Evolutionary conservation across 35 echinoderm and acorn worm species (phyloP), one percentile per base, ranked within the genome.

Genomic region (Amphiura filiformis): DNA sequence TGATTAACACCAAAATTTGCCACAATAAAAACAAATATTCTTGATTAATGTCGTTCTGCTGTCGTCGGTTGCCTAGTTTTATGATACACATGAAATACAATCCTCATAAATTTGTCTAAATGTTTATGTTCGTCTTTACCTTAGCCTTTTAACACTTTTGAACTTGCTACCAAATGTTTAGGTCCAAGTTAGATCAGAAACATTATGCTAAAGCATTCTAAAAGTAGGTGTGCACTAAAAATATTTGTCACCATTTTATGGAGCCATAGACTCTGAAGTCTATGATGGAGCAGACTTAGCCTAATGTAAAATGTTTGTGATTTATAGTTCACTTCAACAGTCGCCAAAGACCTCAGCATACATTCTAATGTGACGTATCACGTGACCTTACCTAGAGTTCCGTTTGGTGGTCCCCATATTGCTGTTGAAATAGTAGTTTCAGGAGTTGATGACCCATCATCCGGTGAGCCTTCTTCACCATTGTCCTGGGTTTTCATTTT

Each of bases 381-480:
- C 17, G 41, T 47, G 41, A 47, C 28, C 26, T 70, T 70, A 70
- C 61, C 61, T 70, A 70, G 61, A 15, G 61, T 11, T 70, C 61
- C 26, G 44, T 52, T 70, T n/a, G 61, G 61, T 23, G 61, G 61
- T 18, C 61, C 61, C 61, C 61, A 70, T 15, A 70, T 70, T 15
- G 61, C 61, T 70, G 61, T 70, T 70, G 61, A 70, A 70, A 70
- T 70, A n/a, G 61, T 70, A 18, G 61, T 70, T 70, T 70, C 28
- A 70, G 61, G 61, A 11, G 61, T 70, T 70, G 61, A 70, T 70
- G 61, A 70, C 11, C 61, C 61, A 11, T 70, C 61, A 23, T 70
- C 61, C 20, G 44, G 44, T 23, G 61, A 30, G 5, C 41, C 41
- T 11, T 11, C 44, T 15, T 70, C 17, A n/a, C 61, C 28, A 2